Base-by-base conservation (phyloP, 2,113 vertebrate genomes). In the Pagrus major region DNA sequence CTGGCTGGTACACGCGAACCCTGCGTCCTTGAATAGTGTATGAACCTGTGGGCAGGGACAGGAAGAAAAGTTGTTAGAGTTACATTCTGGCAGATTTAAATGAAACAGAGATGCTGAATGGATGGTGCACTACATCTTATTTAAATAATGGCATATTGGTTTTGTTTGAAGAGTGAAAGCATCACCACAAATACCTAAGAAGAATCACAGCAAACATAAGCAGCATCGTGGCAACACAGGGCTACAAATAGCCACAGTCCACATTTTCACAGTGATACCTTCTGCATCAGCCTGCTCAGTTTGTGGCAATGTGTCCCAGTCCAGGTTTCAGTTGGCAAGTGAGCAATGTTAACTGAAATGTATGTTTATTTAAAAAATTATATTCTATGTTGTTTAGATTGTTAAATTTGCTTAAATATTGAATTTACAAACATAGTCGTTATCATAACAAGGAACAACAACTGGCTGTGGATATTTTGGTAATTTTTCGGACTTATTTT, bases 1-100 rank as follows among this genome's bases (percentile, higher is more conserved):
- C 98, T 23, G 97, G 98, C 86, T 98, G 97, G 86, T 98, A 99
- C n/a, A 99, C 95, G 56, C 96, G 96, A 77, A 99, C 98, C 83
- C 96, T 96, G 87, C 97, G 96, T 85, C 97, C 97, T 91, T 99
- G 96, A 86, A 99, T 95, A 59, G 96, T 97, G 89, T 96, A 99
- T 39, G 96, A 97, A 89, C 97, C 98, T 99, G 76, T 23, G 18
- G 41, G 33, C 14, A 72, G 8, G 2, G 33, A 71, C 54, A 80
- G 29, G 4, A 1, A 56, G 12, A 37, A 47, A 37, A 55, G 3
- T 3, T n/a, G 11, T n/a, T n/a, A n/a, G 8, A 59, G 25, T 73
- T 61, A 27, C 21, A 63, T 41, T 29, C n/a, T 14, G 9, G 15
- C 18, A 33, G 2, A 65, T 46, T 73, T 25, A 29, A 67, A 41